Conservation (phyloP, 2,113 vertebrate species). For the Neolamprologus sp. region DNA sequence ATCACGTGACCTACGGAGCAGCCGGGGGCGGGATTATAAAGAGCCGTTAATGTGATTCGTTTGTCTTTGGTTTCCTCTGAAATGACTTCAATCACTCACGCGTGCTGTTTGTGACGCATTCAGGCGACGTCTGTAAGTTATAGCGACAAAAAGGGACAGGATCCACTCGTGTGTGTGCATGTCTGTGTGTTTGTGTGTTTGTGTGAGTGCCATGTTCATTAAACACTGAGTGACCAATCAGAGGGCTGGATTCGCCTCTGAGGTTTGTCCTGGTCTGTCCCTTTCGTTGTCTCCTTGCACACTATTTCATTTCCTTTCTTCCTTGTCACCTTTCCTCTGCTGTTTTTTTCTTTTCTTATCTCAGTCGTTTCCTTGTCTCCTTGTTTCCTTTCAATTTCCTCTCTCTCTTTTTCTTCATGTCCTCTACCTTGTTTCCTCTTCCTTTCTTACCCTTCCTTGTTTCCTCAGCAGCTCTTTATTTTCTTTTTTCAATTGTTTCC, state of each 20-base stretch:
- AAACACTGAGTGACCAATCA: not conserved
- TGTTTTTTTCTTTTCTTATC: not conserved
- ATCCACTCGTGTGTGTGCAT: not conserved
- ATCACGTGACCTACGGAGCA: not conserved
- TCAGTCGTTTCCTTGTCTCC: not conserved
- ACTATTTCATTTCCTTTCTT: not conserved
- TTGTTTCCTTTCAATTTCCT: not conserved
- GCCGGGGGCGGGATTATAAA: not conserved
- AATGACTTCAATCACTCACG: not conserved
- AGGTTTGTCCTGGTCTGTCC: not conserved
- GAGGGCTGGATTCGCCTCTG: not conserved
- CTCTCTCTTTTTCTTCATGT: not conserved
- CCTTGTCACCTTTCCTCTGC: not conserved
- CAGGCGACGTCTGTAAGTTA: not conserved
- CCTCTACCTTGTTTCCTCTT: not conserved
- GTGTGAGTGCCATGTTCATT: not conserved
- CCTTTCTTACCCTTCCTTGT: not conserved
- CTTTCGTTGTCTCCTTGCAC: not conserved
- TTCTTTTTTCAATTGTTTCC: not conserved
- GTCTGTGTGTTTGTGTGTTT: accelerated
- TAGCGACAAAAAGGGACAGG: not conserved
- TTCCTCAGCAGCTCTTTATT: not conserved
- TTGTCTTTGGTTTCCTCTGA: not conserved
- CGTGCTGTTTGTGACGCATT: not conserved
- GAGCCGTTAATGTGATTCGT: not conserved